Evolutionary conservation across 1,140 invertebrate species (phyloP).

Genomic region (Aphelenchoides fujianensis): DNA sequence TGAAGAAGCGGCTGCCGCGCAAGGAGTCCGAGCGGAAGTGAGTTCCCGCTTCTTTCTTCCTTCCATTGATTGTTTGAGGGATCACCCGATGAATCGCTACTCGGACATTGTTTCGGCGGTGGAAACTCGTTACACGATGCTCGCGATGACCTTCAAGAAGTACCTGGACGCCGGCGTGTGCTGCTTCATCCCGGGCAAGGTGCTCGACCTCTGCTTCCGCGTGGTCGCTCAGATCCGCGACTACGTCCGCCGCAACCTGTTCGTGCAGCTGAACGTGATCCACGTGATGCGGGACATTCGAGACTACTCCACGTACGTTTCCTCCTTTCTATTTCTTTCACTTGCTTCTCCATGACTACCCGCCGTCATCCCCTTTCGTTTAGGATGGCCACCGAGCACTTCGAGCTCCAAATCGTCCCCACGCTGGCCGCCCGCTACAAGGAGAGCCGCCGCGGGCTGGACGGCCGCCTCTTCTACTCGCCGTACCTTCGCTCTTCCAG

Average conservation of each 20-base stretch:
- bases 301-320: constrained; percentile 33
- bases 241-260: constrained; percentile 16
- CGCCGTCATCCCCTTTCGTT: constrained; percentile 81
- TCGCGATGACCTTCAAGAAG: constrained; percentile 85
- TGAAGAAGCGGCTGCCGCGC: constrained; percentile 78
- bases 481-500: background rate
- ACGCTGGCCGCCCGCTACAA: constrained; percentile 30
- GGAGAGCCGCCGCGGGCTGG: background rate
- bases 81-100: constrained; percentile 78
- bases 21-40: constrained; percentile 76
- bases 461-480: background rate
- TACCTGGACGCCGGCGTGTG: constrained; percentile 77
- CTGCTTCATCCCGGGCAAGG: constrained; percentile 89
- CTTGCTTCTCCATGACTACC: constrained; percentile 74
- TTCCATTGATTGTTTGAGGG: constrained; percentile 64
- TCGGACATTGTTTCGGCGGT: constrained; percentile 83
- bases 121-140: constrained; percentile 80
- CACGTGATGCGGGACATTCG: constrained; percentile 54
- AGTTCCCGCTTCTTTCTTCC: background rate
- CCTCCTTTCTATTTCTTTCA: too few species aligned
- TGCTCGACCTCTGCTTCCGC: constrained; percentile 39
- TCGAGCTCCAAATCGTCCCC: constrained; percentile 82
- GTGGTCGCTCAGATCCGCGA: constrained; percentile 14
- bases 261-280: constrained; percentile 14
- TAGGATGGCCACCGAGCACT: constrained; percentile 95